Evolutionary conservation across 2,113 vertebrate genomes (phyloP).

Genomic region (Gymnobelideus leadbeateri): DNA sequence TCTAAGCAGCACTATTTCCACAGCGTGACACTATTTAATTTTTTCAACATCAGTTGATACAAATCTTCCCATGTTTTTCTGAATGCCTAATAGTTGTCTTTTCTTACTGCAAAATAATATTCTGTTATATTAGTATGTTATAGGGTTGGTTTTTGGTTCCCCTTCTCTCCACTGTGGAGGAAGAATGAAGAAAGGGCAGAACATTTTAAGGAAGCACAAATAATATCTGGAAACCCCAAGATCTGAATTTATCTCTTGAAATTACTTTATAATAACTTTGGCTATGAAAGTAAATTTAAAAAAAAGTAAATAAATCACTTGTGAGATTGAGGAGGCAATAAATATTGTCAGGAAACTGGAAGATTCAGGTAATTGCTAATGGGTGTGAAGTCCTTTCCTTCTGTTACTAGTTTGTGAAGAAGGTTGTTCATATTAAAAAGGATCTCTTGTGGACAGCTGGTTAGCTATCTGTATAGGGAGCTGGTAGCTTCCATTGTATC

Average conservation of each 20-base stretch:
- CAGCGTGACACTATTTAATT: neutral
- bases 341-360: neutral
- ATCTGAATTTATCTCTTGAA: conserved; percentile 40
- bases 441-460: neutral
- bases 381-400: neutral
- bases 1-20: too few species aligned
- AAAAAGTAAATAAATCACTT: neutral
- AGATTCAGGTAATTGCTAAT: conserved; percentile 2
- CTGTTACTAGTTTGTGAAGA: neutral
- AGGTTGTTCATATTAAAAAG: neutral
- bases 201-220: neutral
- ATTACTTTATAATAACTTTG: conserved; percentile 19
- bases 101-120: neutral
- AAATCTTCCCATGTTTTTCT: neutral
- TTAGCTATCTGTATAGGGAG: neutral
- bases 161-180: neutral
- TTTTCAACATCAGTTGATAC: neutral
- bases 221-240: neutral
- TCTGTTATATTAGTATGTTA: neutral
- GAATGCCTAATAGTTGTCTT: neutral
- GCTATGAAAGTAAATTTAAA: neutral
- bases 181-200: neutral
- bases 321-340: neutral
- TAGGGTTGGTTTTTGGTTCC: neutral
- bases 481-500: neutral